Evolutionary conservation across 2,797 vertebrate species (phyloP), one percentile per base, ranked within the genome.

Genomic region (Coranthus polyacanthus): DNA sequence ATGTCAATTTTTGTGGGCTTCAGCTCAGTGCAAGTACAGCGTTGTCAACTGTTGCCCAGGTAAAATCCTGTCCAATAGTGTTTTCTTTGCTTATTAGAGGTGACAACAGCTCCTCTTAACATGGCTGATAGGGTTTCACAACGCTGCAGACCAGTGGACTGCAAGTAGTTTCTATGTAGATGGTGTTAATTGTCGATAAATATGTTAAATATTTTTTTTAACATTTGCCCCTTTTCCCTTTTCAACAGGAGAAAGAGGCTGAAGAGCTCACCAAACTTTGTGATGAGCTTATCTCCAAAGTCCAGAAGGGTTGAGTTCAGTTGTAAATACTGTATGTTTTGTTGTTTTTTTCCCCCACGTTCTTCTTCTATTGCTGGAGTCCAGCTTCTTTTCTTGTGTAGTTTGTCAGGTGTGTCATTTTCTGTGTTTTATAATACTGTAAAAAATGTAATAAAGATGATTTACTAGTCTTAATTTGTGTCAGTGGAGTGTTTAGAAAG

Each of bases 261-360:
- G 95, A 97, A 0, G 98, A 98, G 41, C 92, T 99, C 71, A 96
- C 94, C 0, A 96, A 96, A 79, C 95, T 99, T 57, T 98, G 97
- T 63, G 97, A 99, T 22, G 97, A 99, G 46, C 94, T 99, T 34
- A 98, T 99, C 55, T 86, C 88, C 12, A 98, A 97, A 41, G 93
- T 94, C 6, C 89, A 93, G 65, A 93, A 87, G 68, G 86, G 87
- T 32, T 93, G 72, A 89, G 32, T 50, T 75, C 1, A 1, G 16
- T 13, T 86, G 61, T 84, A 74, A 79, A 81, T 75, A 22, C 29
- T 72, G 45, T n/a, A n/a, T n/a, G n/a, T n/a, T n/a, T n/a, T n/a
- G n/a, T n/a, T 77, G 18, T 55, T 58, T 68, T 57, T 44, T 46
- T 26, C 1, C n/a, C n/a, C n/a, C 29, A 13, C 47, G 11, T 50